Evolutionary conservation across 1,140 invertebrate species (phyloP), one percentile per base, ranked within the genome.

Genomic region (Stegodyphus mimosarum): DNA sequence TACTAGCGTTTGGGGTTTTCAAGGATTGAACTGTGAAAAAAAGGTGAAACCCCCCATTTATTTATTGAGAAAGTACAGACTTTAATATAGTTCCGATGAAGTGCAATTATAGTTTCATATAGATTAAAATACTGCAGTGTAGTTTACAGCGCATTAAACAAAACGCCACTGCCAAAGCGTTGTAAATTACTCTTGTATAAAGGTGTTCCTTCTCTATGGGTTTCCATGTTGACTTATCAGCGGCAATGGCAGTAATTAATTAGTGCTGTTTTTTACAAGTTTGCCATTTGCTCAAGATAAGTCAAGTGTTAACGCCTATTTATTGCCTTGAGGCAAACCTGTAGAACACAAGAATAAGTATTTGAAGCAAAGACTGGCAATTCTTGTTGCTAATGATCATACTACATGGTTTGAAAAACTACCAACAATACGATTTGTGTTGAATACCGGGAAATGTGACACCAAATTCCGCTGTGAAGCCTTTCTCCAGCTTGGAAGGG

Each of bases 191-290:
- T 9, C 55, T 85, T n/a, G 33, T 86, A 13, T n/a, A 86, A 64
- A 64, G 72, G 49, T 84, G 13, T 80, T 63, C 17, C 10, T 80
- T 52, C 49, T 49, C 17, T 80, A 72, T 72, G 67, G 75, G 4
- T 48, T 80, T 52, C 73, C 73, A 49, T 5, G 18, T 6, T 2
- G 51, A 51, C 49, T 84, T 7, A 74, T 84, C 15, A 74, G 70
- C 17, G 81, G 63, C 51, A 84, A 84, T 33, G 72, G 72, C 9
- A 49, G 7, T 72, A 84, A 67, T 84, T 79, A 13, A 11, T 77
- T 33, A 33, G 13, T 18, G n/a, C 11, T 17, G 50, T 71, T 13
- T 71, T 13, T 53, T 86, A 17, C 6, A 79, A 51, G 10, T 51
- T 48, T 17, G 48, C 48, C 13, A n/a, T 60, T 33, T 50, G 13